phyloP scores from a whole-genome alignment of 2,888 invertebrate species.

The Sinopyrophorus schimmeli region DNA sequence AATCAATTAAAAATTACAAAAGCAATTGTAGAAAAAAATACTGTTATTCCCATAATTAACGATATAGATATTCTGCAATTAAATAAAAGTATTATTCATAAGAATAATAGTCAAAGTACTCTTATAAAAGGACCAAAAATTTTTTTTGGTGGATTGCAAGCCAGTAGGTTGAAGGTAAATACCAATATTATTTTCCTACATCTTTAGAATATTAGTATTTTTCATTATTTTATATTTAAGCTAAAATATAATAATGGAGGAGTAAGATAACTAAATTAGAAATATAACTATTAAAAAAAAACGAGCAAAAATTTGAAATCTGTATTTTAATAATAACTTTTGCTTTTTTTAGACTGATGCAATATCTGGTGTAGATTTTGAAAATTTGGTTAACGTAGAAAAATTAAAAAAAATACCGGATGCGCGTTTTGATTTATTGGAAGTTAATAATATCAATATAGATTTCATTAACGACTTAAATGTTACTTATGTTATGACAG shows the following conservation, averaged over 20 bases:
- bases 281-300: too few relatives aligned
- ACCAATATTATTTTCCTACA: background rate
- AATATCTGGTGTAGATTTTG: conserved; percentile 41
- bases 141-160: conserved; percentile 47
- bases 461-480: conserved; percentile 43
- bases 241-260: too few relatives aligned
- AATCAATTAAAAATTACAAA: conserved; percentile 30
- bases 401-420: conserved; percentile 39
- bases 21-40: conserved; percentile 31
- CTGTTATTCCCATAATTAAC: conserved; percentile 40
- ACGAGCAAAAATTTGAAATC: too few relatives aligned
- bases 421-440: conserved; percentile 44
- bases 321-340: background rate
- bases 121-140: conserved; percentile 45
- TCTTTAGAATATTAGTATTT: too few relatives aligned
- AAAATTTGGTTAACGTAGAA: conserved; percentile 44
- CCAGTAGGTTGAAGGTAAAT: conserved; percentile 42
- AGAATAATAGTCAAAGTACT: conserved; percentile 34
- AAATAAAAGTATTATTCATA: conserved; percentile 40
- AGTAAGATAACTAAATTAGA: too few relatives aligned
- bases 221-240: too few relatives aligned
- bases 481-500: conserved; percentile 42
- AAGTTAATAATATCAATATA: conserved; percentile 43
- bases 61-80: conserved; percentile 39
- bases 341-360: conserved; percentile 37